Conservation (phyloP, 2,888 invertebrate species). For the Harpalus rufipes region DNA sequence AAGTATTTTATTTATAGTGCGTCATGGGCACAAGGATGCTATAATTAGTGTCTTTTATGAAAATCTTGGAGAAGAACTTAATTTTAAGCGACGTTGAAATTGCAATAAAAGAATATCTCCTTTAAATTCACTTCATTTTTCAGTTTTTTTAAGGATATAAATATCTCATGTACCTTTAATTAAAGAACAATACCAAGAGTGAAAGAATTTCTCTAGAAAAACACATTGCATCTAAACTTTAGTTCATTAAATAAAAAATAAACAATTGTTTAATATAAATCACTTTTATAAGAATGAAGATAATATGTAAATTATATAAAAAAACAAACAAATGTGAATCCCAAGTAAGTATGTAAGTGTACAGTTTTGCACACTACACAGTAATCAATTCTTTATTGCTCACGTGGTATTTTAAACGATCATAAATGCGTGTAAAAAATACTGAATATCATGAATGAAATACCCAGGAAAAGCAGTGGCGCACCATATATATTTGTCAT, state of each 20-base stretch:
- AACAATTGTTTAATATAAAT: too few relatives aligned
- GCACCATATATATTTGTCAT: conserved; percentile 4
- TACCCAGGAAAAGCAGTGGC: conserved; percentile 34
- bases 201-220: background rate
- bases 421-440: background rate
- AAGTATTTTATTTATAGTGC: too few relatives aligned
- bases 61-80: too few relatives aligned
- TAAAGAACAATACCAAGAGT: conserved; percentile 25
- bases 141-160: conserved; percentile 5
- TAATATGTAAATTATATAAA: background rate
- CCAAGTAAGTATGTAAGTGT: background rate
- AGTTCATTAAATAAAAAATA: background rate
- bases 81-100: too few relatives aligned
- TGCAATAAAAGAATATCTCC: conserved; percentile 4
- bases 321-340: background rate
- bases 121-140: conserved; percentile 4
- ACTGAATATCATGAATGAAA: conserved; percentile 19
- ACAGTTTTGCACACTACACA: background rate
- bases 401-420: background rate
- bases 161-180: conserved; percentile 8
- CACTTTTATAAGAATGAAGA: too few relatives aligned
- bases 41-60: too few relatives aligned
- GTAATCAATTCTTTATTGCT: conserved; percentile 7
- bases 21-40: too few relatives aligned
- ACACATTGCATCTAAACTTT: conserved; percentile 14